Percentiles rank a stretch among this genome's conserved stretches.
Conservation (phyloP, 1,140 invertebrate genomes). For the Druon quercuslanigerum region DNA sequence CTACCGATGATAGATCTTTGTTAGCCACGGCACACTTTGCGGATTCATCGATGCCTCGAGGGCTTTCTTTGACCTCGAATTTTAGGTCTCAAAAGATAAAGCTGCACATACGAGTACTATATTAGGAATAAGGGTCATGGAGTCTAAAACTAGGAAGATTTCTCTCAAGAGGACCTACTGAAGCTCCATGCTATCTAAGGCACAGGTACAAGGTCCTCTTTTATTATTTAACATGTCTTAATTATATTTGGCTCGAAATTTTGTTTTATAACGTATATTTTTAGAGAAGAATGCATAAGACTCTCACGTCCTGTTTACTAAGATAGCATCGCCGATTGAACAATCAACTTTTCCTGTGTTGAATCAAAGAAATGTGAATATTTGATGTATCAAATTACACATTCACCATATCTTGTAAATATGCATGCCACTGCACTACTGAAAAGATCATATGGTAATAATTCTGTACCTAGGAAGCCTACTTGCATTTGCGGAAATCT, state of each 20-base stretch:
- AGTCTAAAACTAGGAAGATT: background rate
- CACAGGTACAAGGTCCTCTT: conserved; percentile 12
- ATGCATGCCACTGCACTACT: too few species aligned
- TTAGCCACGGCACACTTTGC: background rate
- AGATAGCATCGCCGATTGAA: too few species aligned
- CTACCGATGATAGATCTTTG: background rate
- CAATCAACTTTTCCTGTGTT: too few species aligned
- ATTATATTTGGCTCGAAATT: background rate
- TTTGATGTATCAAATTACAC: too few species aligned
- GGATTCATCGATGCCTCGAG: conserved; percentile 15
- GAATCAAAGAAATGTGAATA: too few species aligned
- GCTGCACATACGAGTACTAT: background rate
- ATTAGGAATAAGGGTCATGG: conserved; percentile 6
- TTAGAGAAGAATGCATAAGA: too few species aligned
- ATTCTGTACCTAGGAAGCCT: too few species aligned
- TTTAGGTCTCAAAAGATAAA: background rate
- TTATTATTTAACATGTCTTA: background rate
- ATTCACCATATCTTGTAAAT: too few species aligned
- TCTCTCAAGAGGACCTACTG: conserved; percentile 3
- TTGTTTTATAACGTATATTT: background rate
- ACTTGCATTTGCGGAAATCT: too few species aligned
- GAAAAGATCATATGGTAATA: too few species aligned
- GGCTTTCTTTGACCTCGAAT: conserved; percentile 27
- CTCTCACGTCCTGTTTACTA: too few species aligned
- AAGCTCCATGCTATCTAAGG: conserved; percentile 10